phyloP scores from a whole-genome alignment of 2,113 vertebrate species.

The Peromyscus polionotus region DNA sequence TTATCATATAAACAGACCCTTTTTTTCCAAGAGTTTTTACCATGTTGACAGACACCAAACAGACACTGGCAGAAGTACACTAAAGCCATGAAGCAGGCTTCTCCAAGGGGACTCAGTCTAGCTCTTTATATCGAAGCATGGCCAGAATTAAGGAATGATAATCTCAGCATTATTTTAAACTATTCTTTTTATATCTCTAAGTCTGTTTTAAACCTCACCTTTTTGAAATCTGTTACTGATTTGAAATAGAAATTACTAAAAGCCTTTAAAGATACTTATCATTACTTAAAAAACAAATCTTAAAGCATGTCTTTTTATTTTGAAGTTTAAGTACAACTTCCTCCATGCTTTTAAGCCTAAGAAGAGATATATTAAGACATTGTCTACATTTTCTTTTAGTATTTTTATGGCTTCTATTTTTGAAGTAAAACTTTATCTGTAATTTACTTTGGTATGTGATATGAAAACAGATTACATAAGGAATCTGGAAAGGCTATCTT shows the following conservation, averaged over 20 bases:
- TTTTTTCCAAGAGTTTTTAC: not conserved
- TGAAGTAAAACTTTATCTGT: slow-evolving; percentile 13
- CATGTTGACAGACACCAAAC: not conserved
- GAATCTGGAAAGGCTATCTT: slow-evolving; percentile 29
- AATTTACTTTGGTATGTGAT: slow-evolving; percentile 28
- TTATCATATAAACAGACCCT: not conserved
- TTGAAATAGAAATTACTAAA: slow-evolving; percentile 36
- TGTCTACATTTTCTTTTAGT: slow-evolving; percentile 39
- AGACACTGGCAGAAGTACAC: not conserved
- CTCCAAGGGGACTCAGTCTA: not conserved
- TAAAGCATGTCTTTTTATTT: slow-evolving; percentile 25
- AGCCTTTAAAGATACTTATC: slow-evolving; percentile 18
- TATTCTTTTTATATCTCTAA: not conserved
- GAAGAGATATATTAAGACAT: slow-evolving; percentile 5
- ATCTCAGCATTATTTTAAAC: not conserved
- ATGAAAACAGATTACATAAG: slow-evolving; percentile 9
- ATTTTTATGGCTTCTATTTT: slow-evolving; percentile 38
- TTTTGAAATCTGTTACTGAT: slow-evolving; percentile 13
- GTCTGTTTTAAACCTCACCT: not conserved
- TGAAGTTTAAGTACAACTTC: not conserved
- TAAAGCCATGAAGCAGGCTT: not conserved
- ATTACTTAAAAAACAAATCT: slow-evolving; percentile 11
- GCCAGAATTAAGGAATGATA: not conserved
- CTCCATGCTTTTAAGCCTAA: not conserved
- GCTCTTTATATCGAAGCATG: not conserved